Evolutionary conservation across 2,113 vertebrate genomes (phyloP), one percentile per base, ranked within the genome.

Genomic region (Peromyscus maniculatus): DNA sequence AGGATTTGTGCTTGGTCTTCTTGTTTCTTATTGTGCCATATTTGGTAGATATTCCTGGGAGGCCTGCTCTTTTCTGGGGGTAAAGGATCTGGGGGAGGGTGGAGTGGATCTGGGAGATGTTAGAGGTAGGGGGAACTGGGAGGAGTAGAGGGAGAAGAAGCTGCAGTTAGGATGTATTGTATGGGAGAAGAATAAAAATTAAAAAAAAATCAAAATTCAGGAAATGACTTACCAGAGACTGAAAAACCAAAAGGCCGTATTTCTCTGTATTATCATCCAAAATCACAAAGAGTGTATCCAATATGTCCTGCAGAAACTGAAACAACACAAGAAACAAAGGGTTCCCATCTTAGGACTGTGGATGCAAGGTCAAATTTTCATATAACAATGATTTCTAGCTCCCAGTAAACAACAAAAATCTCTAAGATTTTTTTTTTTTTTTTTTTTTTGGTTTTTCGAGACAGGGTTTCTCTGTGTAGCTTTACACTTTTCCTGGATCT

Each of bases 231-330:
- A 99, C 99, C 99, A 99, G 98, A 96, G 99, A 99, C 98, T 99
- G 99, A 98, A 99, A 99, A 97, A 99, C 99, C 97, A 99, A 97
- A 2, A 99, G 99, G 64, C 99, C 99, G 2, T 99, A 99, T 98
- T 99, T 99, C 98, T 99, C 99, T 31, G 99, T 99, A 98, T 99
- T 99, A 97, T 99, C 99, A 98, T 99, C 99, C 98, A 99, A 98
- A 98, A 99, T 99, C 92, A 99, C 99, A 97, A 99, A 99, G 57
- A 99, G 98, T 0, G 99, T 99, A 97, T 99, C 99, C 79, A 99
- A 98, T 97, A 99, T 99, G 97, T 99, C 99, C 98, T 99, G 99
- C 77, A 99, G 97, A 97, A 99, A 99, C 99, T 99, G 98, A 91
- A 98, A 98, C 7, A 75, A 96, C 17, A 98, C 2, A 94, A 93